Evolutionary conservation across 2,797 vertebrate genomes (phyloP).

Genomic region (Halcyon badia): DNA sequence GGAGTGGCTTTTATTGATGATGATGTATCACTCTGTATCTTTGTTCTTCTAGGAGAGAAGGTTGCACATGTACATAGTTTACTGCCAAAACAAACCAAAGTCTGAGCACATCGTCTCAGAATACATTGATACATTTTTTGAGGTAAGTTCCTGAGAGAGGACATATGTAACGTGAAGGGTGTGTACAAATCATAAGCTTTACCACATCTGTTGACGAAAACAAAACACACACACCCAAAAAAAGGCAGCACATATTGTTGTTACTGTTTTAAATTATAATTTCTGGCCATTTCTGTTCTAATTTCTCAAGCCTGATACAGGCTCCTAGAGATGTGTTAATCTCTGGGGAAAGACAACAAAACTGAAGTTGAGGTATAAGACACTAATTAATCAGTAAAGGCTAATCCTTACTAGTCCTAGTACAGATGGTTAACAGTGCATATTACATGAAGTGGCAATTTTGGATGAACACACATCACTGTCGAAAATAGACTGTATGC

Average conservation of each 20-base stretch:
- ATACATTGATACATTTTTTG: slow-evolving; percentile 98
- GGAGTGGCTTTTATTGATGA: background rate
- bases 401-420: background rate
- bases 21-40: slow-evolving; percentile 10
- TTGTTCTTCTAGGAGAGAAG: slow-evolving; percentile 89
- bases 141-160: slow-evolving; percentile 82
- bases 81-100: slow-evolving; percentile 99
- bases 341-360: background rate
- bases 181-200: background rate
- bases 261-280: background rate
- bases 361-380: background rate
- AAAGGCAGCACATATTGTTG: rapidly evolving
- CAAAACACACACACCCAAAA: background rate
- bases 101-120: slow-evolving; percentile 98
- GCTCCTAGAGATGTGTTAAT: background rate
- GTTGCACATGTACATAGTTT: slow-evolving; percentile 98
- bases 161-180: background rate
- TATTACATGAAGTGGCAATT: background rate
- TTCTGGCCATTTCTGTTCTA: background rate
- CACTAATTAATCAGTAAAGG: background rate
- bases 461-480: background rate
- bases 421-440: background rate
- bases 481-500: background rate
- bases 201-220: background rate
- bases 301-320: background rate